phyloP scores from a whole-genome alignment of 1,140 invertebrate species.

The Subanguina moxae region DNA sequence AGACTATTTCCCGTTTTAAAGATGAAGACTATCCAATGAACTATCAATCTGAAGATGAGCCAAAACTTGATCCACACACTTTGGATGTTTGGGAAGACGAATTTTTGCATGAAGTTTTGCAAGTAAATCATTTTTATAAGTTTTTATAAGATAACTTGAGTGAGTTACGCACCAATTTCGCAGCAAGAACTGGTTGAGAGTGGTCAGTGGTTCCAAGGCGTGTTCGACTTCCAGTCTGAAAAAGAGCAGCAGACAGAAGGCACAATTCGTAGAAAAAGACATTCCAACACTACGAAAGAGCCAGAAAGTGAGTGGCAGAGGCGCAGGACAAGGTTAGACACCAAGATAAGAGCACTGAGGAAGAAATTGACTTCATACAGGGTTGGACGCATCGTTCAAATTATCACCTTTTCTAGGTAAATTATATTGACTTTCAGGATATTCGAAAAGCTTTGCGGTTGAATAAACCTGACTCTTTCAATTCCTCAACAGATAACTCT shows the following conservation, averaged over 20 bases:
- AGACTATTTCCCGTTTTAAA: not conserved
- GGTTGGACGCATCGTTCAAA: not conserved
- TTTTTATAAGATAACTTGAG: slow-evolving; percentile 4
- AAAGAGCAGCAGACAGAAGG: not conserved
- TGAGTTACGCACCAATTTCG: no score
- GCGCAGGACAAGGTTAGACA: slow-evolving; percentile 3
- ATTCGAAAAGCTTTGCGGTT: slow-evolving; percentile 24
- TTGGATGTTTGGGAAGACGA: slow-evolving; percentile 36
- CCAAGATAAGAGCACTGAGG: not conserved
- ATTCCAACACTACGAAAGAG: not conserved
- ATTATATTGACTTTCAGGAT: slow-evolving; percentile 2
- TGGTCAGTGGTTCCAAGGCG: slow-evolving; percentile 47
- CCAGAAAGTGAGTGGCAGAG: slow-evolving; percentile 1
- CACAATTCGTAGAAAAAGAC: not conserved
- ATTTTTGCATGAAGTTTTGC: slow-evolving; percentile 33
- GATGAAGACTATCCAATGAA: not conserved
- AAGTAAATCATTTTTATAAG: no score
- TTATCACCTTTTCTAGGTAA: no score
- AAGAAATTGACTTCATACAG: not conserved
- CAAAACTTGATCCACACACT: slow-evolving; percentile 12
- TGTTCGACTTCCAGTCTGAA: slow-evolving; percentile 19
- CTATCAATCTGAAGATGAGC: no score
- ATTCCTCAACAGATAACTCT: no score
- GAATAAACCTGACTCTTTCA: slow-evolving; percentile 1
- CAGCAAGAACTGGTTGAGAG: slow-evolving; percentile 38